Evolutionary conservation across 2,888 invertebrate species (phyloP).

Genomic region (Acanthosepion lycidas): DNA sequence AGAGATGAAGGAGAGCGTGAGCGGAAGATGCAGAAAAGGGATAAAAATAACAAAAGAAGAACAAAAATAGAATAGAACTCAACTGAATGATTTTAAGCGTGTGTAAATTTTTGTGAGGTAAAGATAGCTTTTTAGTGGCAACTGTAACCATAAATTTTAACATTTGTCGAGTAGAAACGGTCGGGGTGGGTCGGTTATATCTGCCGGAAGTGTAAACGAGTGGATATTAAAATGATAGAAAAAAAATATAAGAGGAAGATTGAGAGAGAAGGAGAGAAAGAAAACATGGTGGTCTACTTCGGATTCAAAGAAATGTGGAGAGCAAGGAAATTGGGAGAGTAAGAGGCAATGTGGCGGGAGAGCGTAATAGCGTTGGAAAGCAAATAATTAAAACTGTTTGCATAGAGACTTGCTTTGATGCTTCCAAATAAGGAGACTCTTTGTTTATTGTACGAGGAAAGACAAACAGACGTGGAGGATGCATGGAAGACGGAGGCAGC

Average conservation of each 20-base stretch:
- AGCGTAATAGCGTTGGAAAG: background rate
- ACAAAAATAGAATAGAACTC: background rate
- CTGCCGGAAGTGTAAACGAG: background rate
- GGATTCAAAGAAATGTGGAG: background rate
- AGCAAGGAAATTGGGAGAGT: background rate
- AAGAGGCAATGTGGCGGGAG: no score
- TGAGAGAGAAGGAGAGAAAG: background rate
- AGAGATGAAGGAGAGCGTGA: background rate
- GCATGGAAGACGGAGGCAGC: background rate
- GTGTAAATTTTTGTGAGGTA: background rate
- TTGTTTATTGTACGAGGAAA: background rate
- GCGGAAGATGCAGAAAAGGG: no score
- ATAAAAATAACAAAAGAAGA: background rate
- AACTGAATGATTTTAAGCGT: background rate
- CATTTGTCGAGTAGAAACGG: background rate
- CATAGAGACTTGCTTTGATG: background rate
- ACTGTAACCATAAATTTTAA: background rate
- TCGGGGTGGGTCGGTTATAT: background rate
- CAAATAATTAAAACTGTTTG: conserved; percentile 18
- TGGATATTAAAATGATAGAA: background rate
- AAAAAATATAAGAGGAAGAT: background rate
- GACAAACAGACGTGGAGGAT: background rate
- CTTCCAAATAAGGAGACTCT: background rate
- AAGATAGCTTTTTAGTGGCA: background rate
- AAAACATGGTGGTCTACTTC: background rate